Conservation (phyloP, 1,140 invertebrate species). For the Oryctes rhinoceros region DNA sequence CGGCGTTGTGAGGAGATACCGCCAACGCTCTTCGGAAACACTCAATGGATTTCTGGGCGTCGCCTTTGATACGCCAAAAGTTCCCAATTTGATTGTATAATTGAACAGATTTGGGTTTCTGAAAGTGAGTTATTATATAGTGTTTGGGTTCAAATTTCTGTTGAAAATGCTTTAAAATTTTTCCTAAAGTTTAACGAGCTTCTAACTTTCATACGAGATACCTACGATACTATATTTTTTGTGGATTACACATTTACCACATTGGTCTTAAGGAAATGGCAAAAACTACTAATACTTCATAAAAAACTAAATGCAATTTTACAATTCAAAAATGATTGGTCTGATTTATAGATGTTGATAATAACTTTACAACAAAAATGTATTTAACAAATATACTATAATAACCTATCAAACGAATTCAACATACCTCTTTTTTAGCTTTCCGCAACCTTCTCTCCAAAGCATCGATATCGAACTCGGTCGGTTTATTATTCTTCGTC, state of each 20-base stretch:
- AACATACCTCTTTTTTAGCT: slow-evolving; percentile 76
- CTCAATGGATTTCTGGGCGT: slow-evolving; percentile 84
- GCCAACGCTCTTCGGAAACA: slow-evolving; percentile 86
- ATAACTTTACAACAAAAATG: too few relatives aligned
- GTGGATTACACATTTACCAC: too few relatives aligned
- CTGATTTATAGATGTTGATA: too few relatives aligned
- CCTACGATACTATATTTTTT: too few relatives aligned
- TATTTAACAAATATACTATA: too few relatives aligned
- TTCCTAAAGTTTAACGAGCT: too few relatives aligned
- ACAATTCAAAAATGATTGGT: too few relatives aligned
- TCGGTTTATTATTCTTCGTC: slow-evolving; percentile 68
- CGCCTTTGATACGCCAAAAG: slow-evolving; percentile 86
- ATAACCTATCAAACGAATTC: not conserved
- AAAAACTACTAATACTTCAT: too few relatives aligned
- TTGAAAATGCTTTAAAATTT: too few relatives aligned
- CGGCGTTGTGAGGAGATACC: slow-evolving; percentile 85
- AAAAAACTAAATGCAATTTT: too few relatives aligned
- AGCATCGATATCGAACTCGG: slow-evolving; percentile 80
- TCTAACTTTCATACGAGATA: too few relatives aligned
- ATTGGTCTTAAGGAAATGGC: too few relatives aligned
- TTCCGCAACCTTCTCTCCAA: slow-evolving; percentile 81
- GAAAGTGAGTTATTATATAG: slow-evolving; percentile 36
- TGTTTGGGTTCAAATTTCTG: not conserved
- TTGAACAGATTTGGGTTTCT: slow-evolving; percentile 86
- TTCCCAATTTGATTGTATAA: slow-evolving; percentile 90